Percentiles rank a stretch among this genome's conserved stretches.
Evolutionary conservation across 2,888 invertebrate species (phyloP).

Genomic region (Lampropteryx suffumata): DNA sequence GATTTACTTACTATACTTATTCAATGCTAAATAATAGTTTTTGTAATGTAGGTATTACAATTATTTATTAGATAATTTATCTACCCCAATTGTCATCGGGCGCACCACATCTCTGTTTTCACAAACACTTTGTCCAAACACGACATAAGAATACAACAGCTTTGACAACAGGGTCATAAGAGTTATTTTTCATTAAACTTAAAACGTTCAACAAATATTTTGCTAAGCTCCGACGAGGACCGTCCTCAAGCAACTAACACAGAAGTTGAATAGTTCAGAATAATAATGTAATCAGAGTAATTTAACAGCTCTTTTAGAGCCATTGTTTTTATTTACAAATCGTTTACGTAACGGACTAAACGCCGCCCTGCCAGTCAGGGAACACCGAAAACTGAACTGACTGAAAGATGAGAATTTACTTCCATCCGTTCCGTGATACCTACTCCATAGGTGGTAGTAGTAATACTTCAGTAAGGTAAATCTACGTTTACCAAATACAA

Average conservation of each 20-base stretch:
- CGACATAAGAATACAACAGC: slow-evolving; percentile 50
- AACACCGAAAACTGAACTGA: slow-evolving; percentile 72
- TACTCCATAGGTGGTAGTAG: background rate
- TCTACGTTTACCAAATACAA: too few species aligned
- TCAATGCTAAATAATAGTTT: too few species aligned
- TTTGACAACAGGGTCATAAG: slow-evolving; percentile 51
- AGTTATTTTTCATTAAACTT: slow-evolving; percentile 54
- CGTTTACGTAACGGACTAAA: slow-evolving; percentile 72
- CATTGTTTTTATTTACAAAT: slow-evolving; percentile 46
- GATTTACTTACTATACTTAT: too few species aligned
- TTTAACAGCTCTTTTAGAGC: background rate
- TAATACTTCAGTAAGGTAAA: too few species aligned
- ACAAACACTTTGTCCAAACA: slow-evolving; percentile 65
- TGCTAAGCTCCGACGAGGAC: background rate
- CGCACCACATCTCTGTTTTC: slow-evolving; percentile 67
- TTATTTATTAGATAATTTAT: background rate
- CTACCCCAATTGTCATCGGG: slow-evolving; percentile 76
- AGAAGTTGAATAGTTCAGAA: background rate
- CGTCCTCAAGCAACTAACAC: background rate
- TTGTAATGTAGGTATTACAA: too few species aligned
- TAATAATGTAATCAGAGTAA: background rate
- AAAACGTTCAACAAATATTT: slow-evolving; percentile 13
- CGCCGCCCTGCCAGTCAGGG: slow-evolving; percentile 69
- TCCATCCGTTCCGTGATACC: slow-evolving; percentile 36
- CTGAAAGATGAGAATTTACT: slow-evolving; percentile 56